phyloP scores from a whole-genome alignment of 1,140 invertebrate genomes.

The Sycophaga agraensis region DNA sequence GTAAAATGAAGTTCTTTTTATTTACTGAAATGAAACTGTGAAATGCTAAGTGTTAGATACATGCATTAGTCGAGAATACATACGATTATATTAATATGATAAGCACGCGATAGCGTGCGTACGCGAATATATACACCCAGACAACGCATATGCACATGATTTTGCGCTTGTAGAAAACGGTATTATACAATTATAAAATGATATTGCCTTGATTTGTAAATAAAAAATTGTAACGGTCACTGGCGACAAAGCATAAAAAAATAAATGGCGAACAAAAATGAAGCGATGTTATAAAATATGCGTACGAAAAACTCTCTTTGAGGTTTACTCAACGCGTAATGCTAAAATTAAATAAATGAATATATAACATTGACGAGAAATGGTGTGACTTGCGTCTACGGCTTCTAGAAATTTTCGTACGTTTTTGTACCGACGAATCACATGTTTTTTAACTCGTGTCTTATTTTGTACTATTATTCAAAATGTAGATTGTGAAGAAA shows the following conservation, averaged over 20 bases:
- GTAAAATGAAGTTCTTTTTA: neutral
- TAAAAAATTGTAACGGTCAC: constrained; percentile 49
- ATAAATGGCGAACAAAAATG: constrained; percentile 1
- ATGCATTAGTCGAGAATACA: no score
- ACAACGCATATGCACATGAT: neutral
- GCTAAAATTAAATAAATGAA: neutral
- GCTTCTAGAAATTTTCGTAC: constrained; percentile 44
- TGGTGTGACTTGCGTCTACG: constrained; percentile 38
- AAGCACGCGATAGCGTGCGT: no score
- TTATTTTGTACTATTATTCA: constrained; percentile 42
- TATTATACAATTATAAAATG: constrained; percentile 29
- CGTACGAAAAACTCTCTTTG: neutral
- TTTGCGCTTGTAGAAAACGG: neutral
- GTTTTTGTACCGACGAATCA: constrained; percentile 40
- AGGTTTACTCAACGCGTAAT: constrained; percentile 6
- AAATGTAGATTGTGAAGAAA: constrained; percentile 8
- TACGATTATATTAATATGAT: no score
- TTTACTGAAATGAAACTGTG: neutral
- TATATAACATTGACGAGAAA: neutral
- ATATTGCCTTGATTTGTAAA: constrained; percentile 57
- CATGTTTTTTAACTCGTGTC: constrained; percentile 39
- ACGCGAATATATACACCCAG: neutral
- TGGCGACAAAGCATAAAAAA: constrained; percentile 31
- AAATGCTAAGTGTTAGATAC: neutral
- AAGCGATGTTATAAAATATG: neutral